Evolutionary conservation across 2,888 invertebrate genomes (phyloP).

Genomic region (Agrilus biguttatus): DNA sequence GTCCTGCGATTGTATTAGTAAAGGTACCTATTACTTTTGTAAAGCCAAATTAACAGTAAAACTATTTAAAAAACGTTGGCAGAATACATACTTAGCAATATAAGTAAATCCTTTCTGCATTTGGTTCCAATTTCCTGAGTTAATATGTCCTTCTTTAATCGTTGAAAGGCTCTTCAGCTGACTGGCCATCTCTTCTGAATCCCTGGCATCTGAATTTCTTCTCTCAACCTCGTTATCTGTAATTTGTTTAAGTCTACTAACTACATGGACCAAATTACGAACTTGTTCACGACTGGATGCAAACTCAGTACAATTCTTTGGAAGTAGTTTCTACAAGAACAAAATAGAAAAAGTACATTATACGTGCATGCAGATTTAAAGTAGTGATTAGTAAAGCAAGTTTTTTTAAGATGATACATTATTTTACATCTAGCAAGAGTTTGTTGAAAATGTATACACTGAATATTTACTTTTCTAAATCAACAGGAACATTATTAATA

Average conservation of each 20-base stretch:
- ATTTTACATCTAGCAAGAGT: too few relatives aligned
- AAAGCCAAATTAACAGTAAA: too few relatives aligned
- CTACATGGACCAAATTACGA: slow-evolving; percentile 35
- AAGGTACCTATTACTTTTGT: too few relatives aligned
- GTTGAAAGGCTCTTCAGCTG: slow-evolving; percentile 35
- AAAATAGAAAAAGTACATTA: not conserved
- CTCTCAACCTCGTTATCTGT: slow-evolving; percentile 32
- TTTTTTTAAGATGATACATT: too few relatives aligned
- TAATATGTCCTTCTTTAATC: slow-evolving; percentile 18
- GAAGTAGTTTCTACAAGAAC: slow-evolving; percentile 34
- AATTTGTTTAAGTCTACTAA: slow-evolving; percentile 38
- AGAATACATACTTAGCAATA: slow-evolving; percentile 31
- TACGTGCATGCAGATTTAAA: too few relatives aligned
- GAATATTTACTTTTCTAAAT: too few relatives aligned
- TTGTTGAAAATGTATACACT: too few relatives aligned
- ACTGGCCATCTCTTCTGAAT: slow-evolving; percentile 38
- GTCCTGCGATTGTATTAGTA: too few relatives aligned
- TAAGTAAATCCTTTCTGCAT: slow-evolving; percentile 38
- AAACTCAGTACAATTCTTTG: slow-evolving; percentile 38
- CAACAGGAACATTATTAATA: too few relatives aligned
- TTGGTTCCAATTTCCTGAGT: slow-evolving; percentile 30
- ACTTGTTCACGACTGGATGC: slow-evolving; percentile 42
- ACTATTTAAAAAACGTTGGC: not conserved
- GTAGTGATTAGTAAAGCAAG: too few relatives aligned
- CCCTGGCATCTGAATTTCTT: slow-evolving; percentile 31